phyloP scores from a whole-genome alignment of 2,113 vertebrate genomes.

The Hiodon tergisus region DNA sequence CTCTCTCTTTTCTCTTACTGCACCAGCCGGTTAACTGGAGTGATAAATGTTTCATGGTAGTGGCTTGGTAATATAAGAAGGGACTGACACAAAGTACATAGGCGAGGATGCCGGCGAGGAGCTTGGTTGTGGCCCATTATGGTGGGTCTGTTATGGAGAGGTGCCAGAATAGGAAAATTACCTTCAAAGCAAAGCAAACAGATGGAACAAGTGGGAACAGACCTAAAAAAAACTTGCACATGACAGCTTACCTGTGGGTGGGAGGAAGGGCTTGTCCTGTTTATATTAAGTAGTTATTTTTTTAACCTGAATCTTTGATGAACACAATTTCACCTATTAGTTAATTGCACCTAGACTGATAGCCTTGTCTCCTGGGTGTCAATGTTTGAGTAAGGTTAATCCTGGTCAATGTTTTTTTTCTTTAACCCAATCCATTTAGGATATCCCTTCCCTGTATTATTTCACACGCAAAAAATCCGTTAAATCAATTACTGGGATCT shows the following conservation, averaged over 20 bases:
- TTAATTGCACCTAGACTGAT: neutral
- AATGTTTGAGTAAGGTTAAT: neutral
- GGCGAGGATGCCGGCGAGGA: neutral
- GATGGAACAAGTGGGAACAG: neutral
- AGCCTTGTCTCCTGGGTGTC: neutral
- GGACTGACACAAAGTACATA: slow-evolving; percentile 15
- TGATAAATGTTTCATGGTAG: slow-evolving; percentile 50
- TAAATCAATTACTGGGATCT: neutral
- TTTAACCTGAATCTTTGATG: slow-evolving; percentile 12
- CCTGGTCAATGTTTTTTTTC: neutral
- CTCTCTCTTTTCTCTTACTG: neutral
- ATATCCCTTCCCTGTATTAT: neutral
- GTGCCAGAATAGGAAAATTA: slow-evolving; percentile 10
- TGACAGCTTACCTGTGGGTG: too few relatives aligned
- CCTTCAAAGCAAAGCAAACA: neutral
- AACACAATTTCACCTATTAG: neutral
- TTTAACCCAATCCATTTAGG: too few relatives aligned
- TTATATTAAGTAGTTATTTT: neutral
- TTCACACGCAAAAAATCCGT: neutral
- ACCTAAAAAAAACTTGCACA: too few relatives aligned
- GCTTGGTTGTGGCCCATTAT: slow-evolving; percentile 19
- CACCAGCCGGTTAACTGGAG: slow-evolving; percentile 26
- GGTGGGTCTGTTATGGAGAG: neutral
- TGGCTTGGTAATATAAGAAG: slow-evolving; percentile 39
- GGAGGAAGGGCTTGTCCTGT: too few relatives aligned